Base-by-base conservation (phyloP, 2,797 vertebrate species). In the Muscicapa striata region DNA sequence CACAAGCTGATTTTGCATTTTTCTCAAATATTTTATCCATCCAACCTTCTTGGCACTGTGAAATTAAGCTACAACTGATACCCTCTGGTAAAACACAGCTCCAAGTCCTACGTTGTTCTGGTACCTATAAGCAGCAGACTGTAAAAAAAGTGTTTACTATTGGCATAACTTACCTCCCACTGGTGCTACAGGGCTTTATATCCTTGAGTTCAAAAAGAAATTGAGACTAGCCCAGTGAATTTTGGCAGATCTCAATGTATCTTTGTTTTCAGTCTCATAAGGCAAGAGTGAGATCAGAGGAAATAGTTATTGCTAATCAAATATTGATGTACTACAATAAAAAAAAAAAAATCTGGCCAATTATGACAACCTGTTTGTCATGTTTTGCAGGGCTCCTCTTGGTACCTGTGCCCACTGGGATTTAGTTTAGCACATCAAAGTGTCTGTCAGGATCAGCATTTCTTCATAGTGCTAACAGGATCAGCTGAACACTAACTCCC, bases 371-470 rank as follows among this genome's bases (percentile, higher is more conserved):
- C 59, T 46, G 15, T 40, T 75, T 69, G 43, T 18, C 0, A 0
- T 57, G 29, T 15, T 81, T 86, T 72, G 16, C 80, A 86, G 29
- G 40, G 18, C n/a, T 86, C 30, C 59, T 77, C 26, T 63, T 64
- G n/a, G 22, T 62, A 88, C 66, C 79, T 66, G 30, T 66, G 55
- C 70, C 79, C 0, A 0, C 66, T 86, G 73, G 54, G 82, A 72
- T 87, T 92, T 74, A 75, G 27, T 67, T 92, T 64, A 88, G 49
- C 43, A 77, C 32, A 90, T 87, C 66, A 70, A 93, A 85, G 87
- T 21, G n/a, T 54, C 58, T 68, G 27, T 87, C 66, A 85, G 41
- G 24, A 87, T 67, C 82, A 74, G 34, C n/a, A 72, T 72, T 87
- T 81, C 76, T 74, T 80, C 69, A 38, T 11, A 72, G 54, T 4